phyloP scores from a whole-genome alignment of 1,140 invertebrate species.

The Tetramorium alpestre region DNA sequence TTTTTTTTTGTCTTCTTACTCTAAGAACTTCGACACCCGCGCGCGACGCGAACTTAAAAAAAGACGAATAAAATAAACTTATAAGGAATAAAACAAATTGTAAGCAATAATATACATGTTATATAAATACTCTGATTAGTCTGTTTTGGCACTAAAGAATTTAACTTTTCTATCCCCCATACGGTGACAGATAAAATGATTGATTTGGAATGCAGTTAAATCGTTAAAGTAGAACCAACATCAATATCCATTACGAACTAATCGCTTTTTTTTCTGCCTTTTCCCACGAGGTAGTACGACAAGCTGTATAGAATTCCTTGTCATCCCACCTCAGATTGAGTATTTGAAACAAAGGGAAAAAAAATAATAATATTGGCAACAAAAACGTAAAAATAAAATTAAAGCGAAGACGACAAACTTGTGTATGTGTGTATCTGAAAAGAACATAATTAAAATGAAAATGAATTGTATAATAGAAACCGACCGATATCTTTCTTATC shows the following conservation, averaged over 20 bases:
- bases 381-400: conserved; percentile 44
- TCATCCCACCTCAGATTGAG: conserved; percentile 60
- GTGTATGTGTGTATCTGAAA: conserved; percentile 4
- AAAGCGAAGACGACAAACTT: conserved; percentile 47
- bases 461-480: conserved; percentile 58
- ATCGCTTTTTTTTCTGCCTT: conserved; percentile 27
- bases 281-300: conserved; percentile 30
- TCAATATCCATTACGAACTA: conserved; percentile 52
- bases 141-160: conserved; percentile 80
- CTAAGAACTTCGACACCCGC: conserved; percentile 70
- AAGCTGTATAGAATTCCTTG: conserved; percentile 40
- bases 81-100: conserved; percentile 69
- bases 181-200: conserved; percentile 49
- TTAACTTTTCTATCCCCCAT: conserved; percentile 48
- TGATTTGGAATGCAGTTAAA: conserved; percentile 62
- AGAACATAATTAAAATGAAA: conserved; percentile 61
- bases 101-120: conserved; percentile 57
- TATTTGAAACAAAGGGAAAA: conserved; percentile 56
- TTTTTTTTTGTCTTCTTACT: conserved; percentile 61
- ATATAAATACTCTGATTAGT: conserved; percentile 64
- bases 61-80: conserved; percentile 70
- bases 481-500: conserved; percentile 31
- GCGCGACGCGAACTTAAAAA: conserved; percentile 59
- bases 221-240: conserved; percentile 47
- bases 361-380: conserved; percentile 35